Percentiles rank a stretch among this genome's conserved stretches.
phyloP scores from a whole-genome alignment of 2,888 invertebrate genomes.

The Dryobota labecula region DNA sequence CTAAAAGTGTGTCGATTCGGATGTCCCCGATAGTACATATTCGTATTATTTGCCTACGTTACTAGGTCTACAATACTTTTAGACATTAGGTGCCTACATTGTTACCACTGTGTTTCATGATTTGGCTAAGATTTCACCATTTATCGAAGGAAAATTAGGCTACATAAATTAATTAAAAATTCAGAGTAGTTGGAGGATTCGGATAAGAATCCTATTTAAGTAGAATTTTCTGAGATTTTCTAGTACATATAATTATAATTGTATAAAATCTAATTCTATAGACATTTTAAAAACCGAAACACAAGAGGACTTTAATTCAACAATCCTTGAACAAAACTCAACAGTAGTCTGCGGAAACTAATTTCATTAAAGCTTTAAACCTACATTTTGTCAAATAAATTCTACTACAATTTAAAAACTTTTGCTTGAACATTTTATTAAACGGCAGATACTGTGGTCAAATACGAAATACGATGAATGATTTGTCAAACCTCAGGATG shows the following conservation, averaged over 20 bases:
- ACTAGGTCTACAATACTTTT: not conserved
- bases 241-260: not conserved
- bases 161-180: too few species aligned
- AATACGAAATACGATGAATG: conserved; percentile 53
- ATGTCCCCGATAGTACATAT: too few species aligned
- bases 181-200: not conserved
- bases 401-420: conserved; percentile 64
- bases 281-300: conserved; percentile 10
- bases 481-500: conserved; percentile 64
- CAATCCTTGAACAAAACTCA: conserved; percentile 57
- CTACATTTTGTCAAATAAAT: conserved; percentile 65
- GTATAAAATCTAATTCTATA: conserved; percentile 4
- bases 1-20: too few species aligned
- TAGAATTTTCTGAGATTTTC: too few species aligned
- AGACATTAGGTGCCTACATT: not conserved
- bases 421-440: conserved; percentile 52
- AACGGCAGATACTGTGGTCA: conserved; percentile 47
- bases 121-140: not conserved
- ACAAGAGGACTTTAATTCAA: conserved; percentile 14
- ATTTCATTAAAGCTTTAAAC: conserved; percentile 66
- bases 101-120: not conserved
- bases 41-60: not conserved
- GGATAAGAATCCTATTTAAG: not conserved
- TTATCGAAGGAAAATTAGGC: not conserved
- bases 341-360: conserved; percentile 65